Conservation (phyloP, 64 coral and sea anemone genomes). For the Orbicella faveolata region DNA sequence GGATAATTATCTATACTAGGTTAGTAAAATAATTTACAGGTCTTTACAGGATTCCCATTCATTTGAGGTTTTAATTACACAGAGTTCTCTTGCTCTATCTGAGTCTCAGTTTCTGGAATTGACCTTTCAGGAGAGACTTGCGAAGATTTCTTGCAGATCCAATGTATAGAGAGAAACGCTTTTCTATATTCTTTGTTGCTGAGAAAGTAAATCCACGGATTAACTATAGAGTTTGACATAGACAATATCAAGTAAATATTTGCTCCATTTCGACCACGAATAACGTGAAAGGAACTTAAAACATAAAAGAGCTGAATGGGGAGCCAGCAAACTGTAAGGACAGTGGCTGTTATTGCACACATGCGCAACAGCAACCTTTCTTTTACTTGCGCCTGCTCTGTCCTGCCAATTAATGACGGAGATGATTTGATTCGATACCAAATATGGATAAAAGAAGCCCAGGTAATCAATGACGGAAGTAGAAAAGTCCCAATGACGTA, state of each 20-base stretch:
- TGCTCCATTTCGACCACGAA: too few species aligned
- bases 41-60: too few species aligned
- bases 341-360: neutral
- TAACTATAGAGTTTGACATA: neutral
- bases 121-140: neutral
- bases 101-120: neutral
- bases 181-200: constrained; percentile 5
- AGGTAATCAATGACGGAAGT: neutral
- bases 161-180: neutral
- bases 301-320: neutral
- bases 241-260: neutral
- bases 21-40: too few species aligned
- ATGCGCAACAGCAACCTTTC: constrained; percentile 3
- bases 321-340: neutral
- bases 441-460: neutral
- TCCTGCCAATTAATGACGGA: neutral
- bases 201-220: constrained; percentile 14
- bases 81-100: neutral
- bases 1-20: too few species aligned
- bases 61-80: neutral
- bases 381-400: neutral
- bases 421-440: neutral
- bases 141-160: neutral
- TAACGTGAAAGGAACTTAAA: neutral
- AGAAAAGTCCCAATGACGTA: neutral